phyloP scores from a whole-genome alignment of 2,797 vertebrate species.

The Lepus townsendii region DNA sequence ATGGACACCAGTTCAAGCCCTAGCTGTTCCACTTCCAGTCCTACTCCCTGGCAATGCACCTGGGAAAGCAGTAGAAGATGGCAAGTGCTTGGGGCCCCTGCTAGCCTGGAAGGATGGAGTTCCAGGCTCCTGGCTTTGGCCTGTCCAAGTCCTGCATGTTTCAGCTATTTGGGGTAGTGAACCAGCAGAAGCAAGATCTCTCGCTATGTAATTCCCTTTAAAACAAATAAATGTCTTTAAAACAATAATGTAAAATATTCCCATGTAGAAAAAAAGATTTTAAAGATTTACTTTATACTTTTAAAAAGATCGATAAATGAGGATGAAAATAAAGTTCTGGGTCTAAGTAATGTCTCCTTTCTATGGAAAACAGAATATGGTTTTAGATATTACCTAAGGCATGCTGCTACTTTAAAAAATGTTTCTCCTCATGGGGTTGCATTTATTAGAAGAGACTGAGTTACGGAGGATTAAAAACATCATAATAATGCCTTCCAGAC shows the following conservation, averaged over 20 bases:
- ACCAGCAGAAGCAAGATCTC: no score
- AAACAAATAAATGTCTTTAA: background rate
- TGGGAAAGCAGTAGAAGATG: no score
- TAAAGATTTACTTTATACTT: conserved; percentile 42
- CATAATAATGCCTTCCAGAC: background rate
- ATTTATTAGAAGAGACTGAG: background rate
- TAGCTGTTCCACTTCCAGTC: no score
- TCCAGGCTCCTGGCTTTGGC: no score
- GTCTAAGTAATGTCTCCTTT: background rate
- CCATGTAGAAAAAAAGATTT: background rate
- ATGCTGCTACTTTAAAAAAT: background rate
- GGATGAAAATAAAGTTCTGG: background rate
- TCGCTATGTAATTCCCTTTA: no score
- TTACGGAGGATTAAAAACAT: background rate
- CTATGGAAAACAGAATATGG: background rate
- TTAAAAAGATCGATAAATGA: conserved; percentile 30
- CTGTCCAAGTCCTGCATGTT: no score
- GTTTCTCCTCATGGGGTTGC: background rate
- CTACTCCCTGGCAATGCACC: no score
- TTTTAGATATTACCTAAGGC: background rate
- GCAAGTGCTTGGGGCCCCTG: no score
- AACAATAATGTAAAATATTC: background rate
- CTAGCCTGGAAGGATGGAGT: no score
- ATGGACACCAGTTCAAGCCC: no score
- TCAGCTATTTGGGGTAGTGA: no score